Evolutionary conservation across 1,140 invertebrate genomes (phyloP), one percentile per base, ranked within the genome.

Genomic region (Drosophila kepulauana): DNA sequence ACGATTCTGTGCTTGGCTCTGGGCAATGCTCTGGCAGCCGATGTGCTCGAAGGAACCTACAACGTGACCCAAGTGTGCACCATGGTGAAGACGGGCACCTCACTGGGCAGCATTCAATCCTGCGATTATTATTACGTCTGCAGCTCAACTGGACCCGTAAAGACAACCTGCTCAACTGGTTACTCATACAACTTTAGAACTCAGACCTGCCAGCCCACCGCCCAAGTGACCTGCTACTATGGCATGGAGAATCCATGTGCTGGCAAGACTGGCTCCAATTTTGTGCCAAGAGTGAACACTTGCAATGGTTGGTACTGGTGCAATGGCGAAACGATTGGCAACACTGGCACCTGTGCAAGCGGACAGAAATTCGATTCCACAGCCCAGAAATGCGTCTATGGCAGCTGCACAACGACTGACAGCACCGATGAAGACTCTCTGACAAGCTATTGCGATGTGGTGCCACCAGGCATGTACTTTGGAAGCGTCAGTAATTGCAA

Each of bases 21-120:
- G 38, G 59, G 49, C 51, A 58, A 54, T 30, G 74, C 77, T 16
- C 10, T 89, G 33, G 78, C 51, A 41, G 73, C 7, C 4, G 46
- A 3, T 5, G 35, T 87, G 2, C 1, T 79, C 11, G 84, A 88
- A 51, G 85, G 85, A 20, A 75, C 49, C 51, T 88, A 89, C 46
- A 88, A 88, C 54, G 84, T 88, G 25, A 88, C 84, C 1, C 69
- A 64, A 15, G 58, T 78, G 8, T 88, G 84, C 20, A 58, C 81
- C 3, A 1, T 52, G 1, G 67, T 84, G 0, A 54, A 51, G 5
- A 5, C 16, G 2, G 78, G 75, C n/a, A 84, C 67, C 5, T 16
- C 56, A 3, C 41, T 88, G 20, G 84, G 77, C 28, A 88, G 84
- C 64, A 65, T 81, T 20, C 5, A 8, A 1, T 75, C 80, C 51